Percentiles rank a stretch among this genome's conserved stretches.
Evolutionary conservation across 2,113 vertebrate genomes (phyloP).

Genomic region (Dascyllus trimaculatus): DNA sequence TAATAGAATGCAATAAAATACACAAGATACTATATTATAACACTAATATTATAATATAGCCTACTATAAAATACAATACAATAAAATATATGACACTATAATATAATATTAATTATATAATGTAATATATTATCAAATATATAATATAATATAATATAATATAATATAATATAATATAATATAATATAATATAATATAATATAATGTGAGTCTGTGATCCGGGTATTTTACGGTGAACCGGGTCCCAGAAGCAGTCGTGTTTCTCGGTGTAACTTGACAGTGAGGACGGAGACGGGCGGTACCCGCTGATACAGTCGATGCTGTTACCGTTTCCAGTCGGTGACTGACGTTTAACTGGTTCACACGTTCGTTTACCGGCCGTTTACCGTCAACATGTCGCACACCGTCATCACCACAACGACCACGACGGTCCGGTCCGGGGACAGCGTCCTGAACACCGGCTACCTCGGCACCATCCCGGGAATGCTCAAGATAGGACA

Average conservation of each 20-base stretch:
- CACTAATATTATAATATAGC: too few relatives aligned
- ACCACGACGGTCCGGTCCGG: slow-evolving; percentile 52
- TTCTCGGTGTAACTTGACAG: not conserved
- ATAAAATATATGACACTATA: too few relatives aligned
- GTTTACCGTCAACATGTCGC: slow-evolving; percentile 72
- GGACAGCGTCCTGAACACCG: slow-evolving; percentile 68
- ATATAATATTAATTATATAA: too few relatives aligned
- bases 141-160: too few relatives aligned
- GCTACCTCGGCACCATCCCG: slow-evolving; percentile 77
- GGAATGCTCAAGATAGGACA: slow-evolving; percentile 83
- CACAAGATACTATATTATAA: too few relatives aligned
- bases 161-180: too few relatives aligned
- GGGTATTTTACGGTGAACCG: too few relatives aligned
- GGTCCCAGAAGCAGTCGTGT: not conserved
- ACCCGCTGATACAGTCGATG: not conserved
- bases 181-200: too few relatives aligned
- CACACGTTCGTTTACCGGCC: not conserved
- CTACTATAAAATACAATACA: too few relatives aligned
- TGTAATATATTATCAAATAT: too few relatives aligned
- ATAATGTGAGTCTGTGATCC: too few relatives aligned
- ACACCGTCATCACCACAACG: slow-evolving; percentile 74
- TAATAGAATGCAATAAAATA: too few relatives aligned
- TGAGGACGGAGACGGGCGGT: not conserved
- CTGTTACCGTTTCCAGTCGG: not conserved
- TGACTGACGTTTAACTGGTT: not conserved